Base-by-base conservation (phyloP, 2,888 invertebrate genomes). In the Augiades crinisus region DNA sequence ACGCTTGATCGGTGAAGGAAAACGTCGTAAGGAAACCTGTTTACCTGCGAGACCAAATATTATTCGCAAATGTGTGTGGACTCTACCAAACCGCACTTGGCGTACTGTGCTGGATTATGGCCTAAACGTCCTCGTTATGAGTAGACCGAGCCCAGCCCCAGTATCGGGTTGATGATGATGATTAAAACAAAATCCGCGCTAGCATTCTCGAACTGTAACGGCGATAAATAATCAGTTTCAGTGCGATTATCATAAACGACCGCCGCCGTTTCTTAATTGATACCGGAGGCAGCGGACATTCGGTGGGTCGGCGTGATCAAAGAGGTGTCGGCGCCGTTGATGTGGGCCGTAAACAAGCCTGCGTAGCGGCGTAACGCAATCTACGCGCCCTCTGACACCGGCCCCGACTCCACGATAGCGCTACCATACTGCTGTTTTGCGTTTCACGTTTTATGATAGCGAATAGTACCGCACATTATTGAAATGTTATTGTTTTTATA, bases 361-460 rank as follows among this genome's bases (percentile, higher is more conserved):
- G 62, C 65, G 67, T 59, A 65, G 60, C 65, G 60, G 60, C 64
- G 68, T 67, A 68, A 67, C 72, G 71, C 73, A 80, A 85, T 83
- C 82, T 68, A 64, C 71, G 61, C 70, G 83, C 80, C 83, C 85
- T 75, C 72, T 85, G 85, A 85, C 85, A 75, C 68, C 64, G 63
- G 63, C 62, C 60, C 61, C 66, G 64, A 62, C 62, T 64, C 72
- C 75, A 60, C 59, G 50, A 17, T 40, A 52, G 45, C 40, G 47
- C 41, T 16, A 54, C 56, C 46, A 58, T 61, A 55, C 60, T 50
- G 57, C 44, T 45, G 19, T 61, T 59, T 52, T 53, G 56, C n/a
- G n/a, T n/a, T 63, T 69, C 64, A 59, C 62, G 61, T 56, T 46
- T 57, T 63, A 60, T 30, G 38, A 44, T 43, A 38, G 22, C 13